Conservation (phyloP, 2,797 vertebrate genomes). For the Chloroceryle amazona region DNA sequence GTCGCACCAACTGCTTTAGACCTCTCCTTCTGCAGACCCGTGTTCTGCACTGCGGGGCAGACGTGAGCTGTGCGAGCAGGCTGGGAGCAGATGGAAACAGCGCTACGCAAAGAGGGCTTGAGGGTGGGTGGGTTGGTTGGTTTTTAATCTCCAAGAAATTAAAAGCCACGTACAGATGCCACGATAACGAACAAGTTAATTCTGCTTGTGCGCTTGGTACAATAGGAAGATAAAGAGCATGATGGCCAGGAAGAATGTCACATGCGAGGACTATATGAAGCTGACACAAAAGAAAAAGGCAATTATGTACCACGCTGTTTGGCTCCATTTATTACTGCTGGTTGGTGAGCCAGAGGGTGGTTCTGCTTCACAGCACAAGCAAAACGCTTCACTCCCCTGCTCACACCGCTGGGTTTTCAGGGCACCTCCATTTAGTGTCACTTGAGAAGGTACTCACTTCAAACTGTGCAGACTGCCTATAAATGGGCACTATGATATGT, state of each 20-base stretch:
- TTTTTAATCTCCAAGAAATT: neutral
- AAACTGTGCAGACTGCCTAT: neutral
- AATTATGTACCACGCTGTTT: neutral
- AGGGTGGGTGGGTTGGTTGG: neutral
- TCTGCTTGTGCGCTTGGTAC: conserved; percentile 23
- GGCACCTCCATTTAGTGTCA: neutral
- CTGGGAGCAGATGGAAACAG: conserved; percentile 34
- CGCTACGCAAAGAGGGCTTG: neutral
- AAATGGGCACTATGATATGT: neutral
- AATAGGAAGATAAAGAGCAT: conserved; percentile 7
- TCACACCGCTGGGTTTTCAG: neutral
- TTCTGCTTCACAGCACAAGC: conserved; percentile 52
- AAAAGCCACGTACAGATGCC: neutral
- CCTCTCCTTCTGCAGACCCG: neutral
- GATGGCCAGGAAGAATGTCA: conserved; percentile 47
- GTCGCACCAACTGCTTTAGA: neutral
- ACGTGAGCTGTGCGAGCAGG: neutral
- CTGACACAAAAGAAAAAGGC: conserved; percentile 50
- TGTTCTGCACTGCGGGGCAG: neutral
- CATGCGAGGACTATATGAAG: neutral
- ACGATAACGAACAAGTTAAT: conserved; percentile 34
- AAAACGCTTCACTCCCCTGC: neutral
- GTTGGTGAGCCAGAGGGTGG: neutral
- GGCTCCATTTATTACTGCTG: neutral
- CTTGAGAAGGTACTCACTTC: neutral